Conservation (phyloP, 2,888 invertebrate species). For the Hoplodrina blanda region DNA sequence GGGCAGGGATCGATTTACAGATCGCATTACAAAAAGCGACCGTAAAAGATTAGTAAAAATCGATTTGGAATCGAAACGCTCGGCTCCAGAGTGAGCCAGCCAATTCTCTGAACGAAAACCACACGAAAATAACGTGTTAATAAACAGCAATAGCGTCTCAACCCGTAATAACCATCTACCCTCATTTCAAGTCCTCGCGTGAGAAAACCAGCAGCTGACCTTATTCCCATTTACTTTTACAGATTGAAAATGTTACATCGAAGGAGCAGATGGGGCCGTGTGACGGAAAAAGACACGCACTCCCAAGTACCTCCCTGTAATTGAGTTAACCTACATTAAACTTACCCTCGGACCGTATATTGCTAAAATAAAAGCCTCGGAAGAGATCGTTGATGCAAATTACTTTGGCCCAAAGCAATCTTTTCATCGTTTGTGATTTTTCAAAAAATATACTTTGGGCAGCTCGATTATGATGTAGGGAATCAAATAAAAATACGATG, state of each 20-base stretch:
- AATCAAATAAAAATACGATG: slow-evolving; percentile 37
- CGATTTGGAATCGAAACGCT: slow-evolving; percentile 1
- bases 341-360: slow-evolving; percentile 80
- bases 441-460: slow-evolving; percentile 6
- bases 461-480: slow-evolving; percentile 37
- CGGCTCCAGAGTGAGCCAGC: background rate
- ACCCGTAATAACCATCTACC: slow-evolving; percentile 46
- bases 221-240: slow-evolving; percentile 45
- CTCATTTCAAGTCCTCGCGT: slow-evolving; percentile 43
- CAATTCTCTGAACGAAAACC: slow-evolving; percentile 25
- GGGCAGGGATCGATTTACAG: background rate
- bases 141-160: slow-evolving; percentile 33
- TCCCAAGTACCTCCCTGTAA: slow-evolving; percentile 74
- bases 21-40: background rate
- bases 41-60: background rate
- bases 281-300: slow-evolving; percentile 64
- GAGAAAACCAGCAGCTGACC: slow-evolving; percentile 54
- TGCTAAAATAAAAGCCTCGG: slow-evolving; percentile 81
- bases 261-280: slow-evolving; percentile 49
- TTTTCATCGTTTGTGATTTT: slow-evolving; percentile 55
- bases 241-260: slow-evolving; percentile 61
- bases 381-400: slow-evolving; percentile 62
- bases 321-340: slow-evolving; percentile 86
- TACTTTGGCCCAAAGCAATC: slow-evolving; percentile 52
- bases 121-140: slow-evolving; percentile 46